These are phyloP conservation scores for Oppia nitens DNA, from an alignment of 1,140 invertebrate genomes.

Conservation along the genomic window DNA sequence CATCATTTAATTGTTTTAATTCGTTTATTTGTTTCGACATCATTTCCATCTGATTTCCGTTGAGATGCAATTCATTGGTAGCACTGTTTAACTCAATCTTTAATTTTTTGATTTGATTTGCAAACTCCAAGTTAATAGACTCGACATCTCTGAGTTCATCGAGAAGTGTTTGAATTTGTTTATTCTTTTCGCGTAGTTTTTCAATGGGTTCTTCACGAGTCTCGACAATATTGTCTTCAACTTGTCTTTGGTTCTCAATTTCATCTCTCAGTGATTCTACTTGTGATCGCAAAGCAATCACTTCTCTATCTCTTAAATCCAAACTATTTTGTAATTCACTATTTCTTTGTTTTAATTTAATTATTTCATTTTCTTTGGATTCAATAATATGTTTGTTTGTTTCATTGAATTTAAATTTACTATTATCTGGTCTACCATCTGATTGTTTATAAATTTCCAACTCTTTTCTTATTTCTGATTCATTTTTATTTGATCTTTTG, in stretches of 20 bases:
- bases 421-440: not conserved
- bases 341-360: not conserved
- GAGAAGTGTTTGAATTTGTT: slow-evolving; percentile 12
- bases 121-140: slow-evolving; percentile 12
- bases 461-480: slow-evolving; percentile 2
- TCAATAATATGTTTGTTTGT: not conserved
- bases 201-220: not conserved
- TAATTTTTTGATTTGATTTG: slow-evolving; percentile 14
- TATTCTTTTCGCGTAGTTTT: slow-evolving; percentile 15
- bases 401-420: not conserved
- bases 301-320: not conserved
- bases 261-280: slow-evolving; percentile 8
- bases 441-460: slow-evolving; percentile 1
- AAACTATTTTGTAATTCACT: not conserved
- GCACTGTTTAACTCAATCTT: slow-evolving; percentile 10
- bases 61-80: not conserved
- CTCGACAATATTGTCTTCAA: not conserved
- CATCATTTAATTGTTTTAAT: slow-evolving; percentile 11
- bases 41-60: not conserved
- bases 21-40: not conserved
- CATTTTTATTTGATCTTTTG: not conserved
- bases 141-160: slow-evolving; percentile 12
- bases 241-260: slow-evolving; percentile 1
- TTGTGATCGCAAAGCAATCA: slow-evolving; percentile 1
- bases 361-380: not conserved